Conservation (phyloP, 2,113 vertebrate species). For the Ibidorhyncha struthersii region DNA sequence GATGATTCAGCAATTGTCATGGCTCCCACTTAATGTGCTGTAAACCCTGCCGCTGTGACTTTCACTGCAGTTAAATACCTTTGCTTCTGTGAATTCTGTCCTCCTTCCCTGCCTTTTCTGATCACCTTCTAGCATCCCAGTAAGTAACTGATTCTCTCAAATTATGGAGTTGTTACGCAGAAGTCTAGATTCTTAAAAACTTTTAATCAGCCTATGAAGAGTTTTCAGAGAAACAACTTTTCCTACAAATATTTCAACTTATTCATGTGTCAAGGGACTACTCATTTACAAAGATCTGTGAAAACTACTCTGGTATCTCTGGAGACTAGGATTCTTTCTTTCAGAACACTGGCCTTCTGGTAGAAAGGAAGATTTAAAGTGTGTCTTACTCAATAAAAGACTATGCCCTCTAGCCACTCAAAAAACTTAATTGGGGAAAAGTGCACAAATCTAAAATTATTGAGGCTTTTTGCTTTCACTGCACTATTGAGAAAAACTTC, state of each 20-base stretch:
- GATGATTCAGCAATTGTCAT: slow-evolving; percentile 59
- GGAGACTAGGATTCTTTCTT: not conserved
- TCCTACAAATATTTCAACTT: slow-evolving; percentile 7
- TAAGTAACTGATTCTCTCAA: not conserved
- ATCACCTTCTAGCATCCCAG: not conserved
- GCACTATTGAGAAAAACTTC: not conserved
- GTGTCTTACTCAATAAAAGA: not conserved
- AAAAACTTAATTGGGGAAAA: not conserved
- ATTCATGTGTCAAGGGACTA: not conserved
- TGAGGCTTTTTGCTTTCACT: not conserved
- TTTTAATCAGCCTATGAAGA: not conserved
- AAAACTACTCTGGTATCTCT: not conserved
- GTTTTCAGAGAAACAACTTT: slow-evolving; percentile 2
- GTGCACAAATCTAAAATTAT: not conserved
- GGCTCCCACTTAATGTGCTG: slow-evolving; percentile 7
- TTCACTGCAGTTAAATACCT: not conserved
- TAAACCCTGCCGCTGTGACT: slow-evolving; percentile 6
- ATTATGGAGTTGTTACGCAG: not conserved
- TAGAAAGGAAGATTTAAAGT: not conserved
- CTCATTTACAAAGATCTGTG: not conserved
- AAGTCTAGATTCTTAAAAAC: not conserved
- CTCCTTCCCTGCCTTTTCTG: not conserved
- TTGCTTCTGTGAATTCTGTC: not conserved
- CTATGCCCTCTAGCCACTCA: not conserved
- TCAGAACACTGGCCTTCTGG: not conserved